Percentiles rank a stretch among this genome's conserved stretches.
Evolutionary conservation across 2,888 invertebrate species (phyloP).

Genomic region (Automeris io): DNA sequence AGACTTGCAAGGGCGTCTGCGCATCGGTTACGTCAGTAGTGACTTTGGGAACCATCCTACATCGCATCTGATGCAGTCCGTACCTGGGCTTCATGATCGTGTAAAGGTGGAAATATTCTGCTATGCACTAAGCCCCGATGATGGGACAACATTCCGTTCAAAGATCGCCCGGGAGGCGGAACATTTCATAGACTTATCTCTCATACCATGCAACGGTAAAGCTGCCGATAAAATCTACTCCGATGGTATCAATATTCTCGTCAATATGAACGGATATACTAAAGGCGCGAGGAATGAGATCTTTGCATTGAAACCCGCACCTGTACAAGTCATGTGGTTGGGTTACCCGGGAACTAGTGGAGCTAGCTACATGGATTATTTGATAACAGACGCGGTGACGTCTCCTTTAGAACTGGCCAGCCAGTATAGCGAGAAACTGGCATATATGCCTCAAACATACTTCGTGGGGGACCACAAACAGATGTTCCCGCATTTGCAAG

Average conservation of each 20-base stretch:
- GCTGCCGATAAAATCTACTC: conserved; percentile 96
- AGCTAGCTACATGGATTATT: conserved; percentile 99
- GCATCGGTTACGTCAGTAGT: conserved; percentile 98
- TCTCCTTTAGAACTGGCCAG: conserved; percentile 92
- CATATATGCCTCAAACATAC: conserved; percentile 99
- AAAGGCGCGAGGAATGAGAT: conserved; percentile 99
- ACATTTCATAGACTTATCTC: conserved; percentile 97
- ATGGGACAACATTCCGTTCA: conserved; percentile 97
- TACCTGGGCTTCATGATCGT: conserved; percentile 95
- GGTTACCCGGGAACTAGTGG: conserved; percentile 99
- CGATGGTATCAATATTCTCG: conserved; percentile 97
- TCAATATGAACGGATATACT: conserved; percentile 99
- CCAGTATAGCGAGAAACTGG: conserved; percentile 98
- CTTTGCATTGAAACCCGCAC: conserved; percentile 96
- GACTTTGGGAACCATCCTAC: conserved; percentile 99
- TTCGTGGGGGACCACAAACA: conserved; percentile 99
- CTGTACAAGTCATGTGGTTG: conserved; percentile 99
- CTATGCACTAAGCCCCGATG: conserved; percentile 96
- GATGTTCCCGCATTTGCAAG: conserved; percentile 99
- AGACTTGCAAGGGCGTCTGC: conserved; percentile 84
- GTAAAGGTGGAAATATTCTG: conserved; percentile 93
- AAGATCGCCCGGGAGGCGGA: conserved; percentile 97
- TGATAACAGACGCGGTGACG: conserved; percentile 96
- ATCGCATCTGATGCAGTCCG: conserved; percentile 99
- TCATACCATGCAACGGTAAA: conserved; percentile 96